A percentile compares a stretch with the other conserved stretches of the same genome.
phyloP scores from a whole-genome alignment of 1,140 invertebrate species.

The Panagrolaimus sp. region DNA sequence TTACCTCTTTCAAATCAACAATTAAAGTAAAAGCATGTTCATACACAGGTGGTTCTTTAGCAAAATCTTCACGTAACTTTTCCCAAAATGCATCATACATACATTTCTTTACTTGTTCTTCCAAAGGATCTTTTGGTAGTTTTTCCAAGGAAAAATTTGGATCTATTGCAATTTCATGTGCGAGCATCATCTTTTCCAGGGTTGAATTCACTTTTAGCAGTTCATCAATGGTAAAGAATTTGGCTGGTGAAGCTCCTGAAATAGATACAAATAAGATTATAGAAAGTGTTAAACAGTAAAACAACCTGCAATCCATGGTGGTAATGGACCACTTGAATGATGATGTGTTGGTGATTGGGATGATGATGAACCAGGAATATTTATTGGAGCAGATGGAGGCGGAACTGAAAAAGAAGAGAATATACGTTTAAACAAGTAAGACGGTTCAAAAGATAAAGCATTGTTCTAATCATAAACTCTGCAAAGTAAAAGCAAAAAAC shows the following conservation, averaged over 20 bases:
- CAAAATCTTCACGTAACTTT: neutral
- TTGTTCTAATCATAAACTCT: too few relatives aligned
- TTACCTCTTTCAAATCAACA: neutral
- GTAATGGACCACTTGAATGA: too few relatives aligned
- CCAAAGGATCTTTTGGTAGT: neutral
- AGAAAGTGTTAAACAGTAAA: too few relatives aligned
- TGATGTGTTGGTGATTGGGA: too few relatives aligned
- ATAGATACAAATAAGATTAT: neutral
- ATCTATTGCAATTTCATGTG: constrained; percentile 11
- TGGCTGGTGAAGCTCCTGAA: neutral
- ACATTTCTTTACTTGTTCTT: constrained; percentile 6
- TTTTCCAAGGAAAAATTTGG: constrained; percentile 4
- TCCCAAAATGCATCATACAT: constrained; percentile 9
- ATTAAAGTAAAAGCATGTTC: neutral
- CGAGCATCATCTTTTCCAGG: constrained; percentile 1
- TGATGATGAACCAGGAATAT: too few relatives aligned
- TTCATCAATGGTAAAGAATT: neutral
- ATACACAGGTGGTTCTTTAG: constrained; percentile 3
- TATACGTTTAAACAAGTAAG: too few relatives aligned
- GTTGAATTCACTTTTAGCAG: neutral
- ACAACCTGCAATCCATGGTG: too few relatives aligned
- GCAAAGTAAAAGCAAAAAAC: too few relatives aligned
- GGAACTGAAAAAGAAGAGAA: too few relatives aligned
- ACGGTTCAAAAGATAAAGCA: too few relatives aligned
- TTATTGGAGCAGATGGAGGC: too few relatives aligned